These are phyloP conservation scores for Momotus momota DNA, from an alignment of 2,797 vertebrate species.

Conservation along the genomic window DNA sequence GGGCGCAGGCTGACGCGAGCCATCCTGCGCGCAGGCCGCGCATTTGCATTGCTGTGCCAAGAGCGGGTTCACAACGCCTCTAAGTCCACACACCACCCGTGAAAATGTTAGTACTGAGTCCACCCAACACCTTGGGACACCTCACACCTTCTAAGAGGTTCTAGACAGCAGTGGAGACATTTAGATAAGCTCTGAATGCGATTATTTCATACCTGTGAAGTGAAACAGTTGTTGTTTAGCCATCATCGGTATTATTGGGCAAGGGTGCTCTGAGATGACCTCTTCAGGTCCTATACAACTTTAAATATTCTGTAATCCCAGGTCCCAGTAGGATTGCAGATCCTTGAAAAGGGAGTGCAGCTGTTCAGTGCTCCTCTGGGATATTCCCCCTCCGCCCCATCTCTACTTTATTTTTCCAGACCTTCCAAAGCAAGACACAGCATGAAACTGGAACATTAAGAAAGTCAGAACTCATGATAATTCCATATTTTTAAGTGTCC, in stretches of 20 bases:
- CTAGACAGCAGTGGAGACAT: no score
- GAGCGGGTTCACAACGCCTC: background rate
- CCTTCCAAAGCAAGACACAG: background rate
- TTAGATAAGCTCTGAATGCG: accelerated
- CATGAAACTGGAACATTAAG: background rate
- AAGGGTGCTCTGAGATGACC: background rate
- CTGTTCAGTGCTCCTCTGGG: background rate
- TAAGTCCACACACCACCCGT: accelerated
- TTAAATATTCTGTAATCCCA: accelerated
- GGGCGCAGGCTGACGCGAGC: accelerated
- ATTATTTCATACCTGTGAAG: background rate
- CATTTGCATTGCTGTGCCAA: background rate
- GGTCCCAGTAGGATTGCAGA: background rate
- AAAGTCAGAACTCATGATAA: background rate
- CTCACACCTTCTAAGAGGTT: background rate
- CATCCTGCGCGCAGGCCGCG: background rate
- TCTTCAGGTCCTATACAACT: no score
- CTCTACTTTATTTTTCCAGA: background rate
- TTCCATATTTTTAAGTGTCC: accelerated
- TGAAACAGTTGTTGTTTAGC: no score
- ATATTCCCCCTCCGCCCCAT: background rate
- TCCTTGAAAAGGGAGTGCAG: background rate
- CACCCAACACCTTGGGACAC: background rate
- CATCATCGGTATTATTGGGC: background rate
- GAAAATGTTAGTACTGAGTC: accelerated